Percentiles rank a stretch among this genome's conserved stretches.
Conservation (phyloP, 2,888 invertebrate species). For the Brachyopa scutellaris region DNA sequence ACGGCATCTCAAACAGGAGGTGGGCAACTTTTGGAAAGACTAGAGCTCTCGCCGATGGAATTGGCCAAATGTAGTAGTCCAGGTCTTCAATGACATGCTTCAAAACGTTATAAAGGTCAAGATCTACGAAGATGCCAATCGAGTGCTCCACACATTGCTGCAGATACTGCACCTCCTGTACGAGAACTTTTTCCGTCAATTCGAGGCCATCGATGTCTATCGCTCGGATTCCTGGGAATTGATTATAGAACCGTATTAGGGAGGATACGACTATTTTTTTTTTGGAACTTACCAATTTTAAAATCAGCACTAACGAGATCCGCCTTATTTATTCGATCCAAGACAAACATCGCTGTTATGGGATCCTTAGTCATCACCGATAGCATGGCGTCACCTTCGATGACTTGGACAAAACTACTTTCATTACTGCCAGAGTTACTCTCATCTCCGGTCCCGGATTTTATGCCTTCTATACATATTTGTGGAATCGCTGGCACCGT, state of each 20-base stretch:
- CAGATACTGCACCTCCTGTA: slow-evolving; percentile 80
- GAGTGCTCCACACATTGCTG: slow-evolving; percentile 80
- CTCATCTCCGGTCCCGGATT: slow-evolving; percentile 73
- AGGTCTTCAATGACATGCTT: slow-evolving; percentile 78
- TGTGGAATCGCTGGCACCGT: slow-evolving; percentile 75
- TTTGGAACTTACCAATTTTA: slow-evolving; percentile 79
- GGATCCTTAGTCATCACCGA: slow-evolving; percentile 80
- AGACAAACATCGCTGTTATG: slow-evolving; percentile 79
- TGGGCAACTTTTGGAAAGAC: slow-evolving; percentile 80
- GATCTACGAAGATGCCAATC: slow-evolving; percentile 80
- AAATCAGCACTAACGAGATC: slow-evolving; percentile 79
- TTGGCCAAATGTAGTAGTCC: slow-evolving; percentile 81
- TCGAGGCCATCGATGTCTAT: slow-evolving; percentile 77
- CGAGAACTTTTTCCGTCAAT: slow-evolving; percentile 78
- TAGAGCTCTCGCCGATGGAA: slow-evolving; percentile 77
- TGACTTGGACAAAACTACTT: slow-evolving; percentile 77
- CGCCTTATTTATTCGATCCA: slow-evolving; percentile 80
- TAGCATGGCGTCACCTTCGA: slow-evolving; percentile 80
- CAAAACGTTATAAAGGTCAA: slow-evolving; percentile 77
- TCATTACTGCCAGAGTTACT: slow-evolving; percentile 74
- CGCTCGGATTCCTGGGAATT: slow-evolving; percentile 78
- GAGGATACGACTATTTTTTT: too few species aligned
- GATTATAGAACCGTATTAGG: too few species aligned
- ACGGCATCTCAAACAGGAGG: slow-evolving; percentile 81
- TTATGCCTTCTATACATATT: slow-evolving; percentile 80